Percentiles rank a stretch among this genome's conserved stretches.
Conservation (phyloP, 2,113 vertebrate species). For the Myiagra hebetior region DNA sequence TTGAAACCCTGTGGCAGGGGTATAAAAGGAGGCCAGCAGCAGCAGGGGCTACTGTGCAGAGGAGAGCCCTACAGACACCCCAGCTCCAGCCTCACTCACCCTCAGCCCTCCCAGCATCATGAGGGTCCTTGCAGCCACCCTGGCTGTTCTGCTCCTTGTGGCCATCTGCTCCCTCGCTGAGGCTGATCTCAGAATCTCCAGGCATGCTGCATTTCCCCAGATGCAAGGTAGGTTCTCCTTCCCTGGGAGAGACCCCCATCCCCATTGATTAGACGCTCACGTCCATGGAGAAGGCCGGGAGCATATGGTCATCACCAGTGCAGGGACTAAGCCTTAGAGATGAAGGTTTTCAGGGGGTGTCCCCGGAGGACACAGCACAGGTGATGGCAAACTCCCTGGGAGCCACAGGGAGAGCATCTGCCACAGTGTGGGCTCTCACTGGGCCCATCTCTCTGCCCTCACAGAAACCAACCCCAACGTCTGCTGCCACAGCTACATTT, state of each 20-base stretch:
- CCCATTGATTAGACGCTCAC: background rate
- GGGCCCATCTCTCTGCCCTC: background rate
- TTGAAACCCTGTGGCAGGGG: accelerated
- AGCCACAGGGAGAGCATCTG: background rate
- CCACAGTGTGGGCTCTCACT: accelerated
- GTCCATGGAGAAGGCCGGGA: background rate
- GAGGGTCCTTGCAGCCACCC: background rate
- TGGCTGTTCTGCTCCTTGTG: background rate
- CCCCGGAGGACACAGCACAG: background rate
- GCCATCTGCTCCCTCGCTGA: background rate
- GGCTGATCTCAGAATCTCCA: accelerated
- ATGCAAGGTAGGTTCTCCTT: accelerated
- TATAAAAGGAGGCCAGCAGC: background rate
- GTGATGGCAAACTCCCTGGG: background rate
- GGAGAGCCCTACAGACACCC: background rate
- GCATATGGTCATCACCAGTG: background rate
- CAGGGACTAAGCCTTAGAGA: background rate
- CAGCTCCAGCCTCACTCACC: background rate
- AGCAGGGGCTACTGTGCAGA: accelerated
- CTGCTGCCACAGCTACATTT: accelerated
- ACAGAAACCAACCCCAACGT: accelerated
- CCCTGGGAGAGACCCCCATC: accelerated
- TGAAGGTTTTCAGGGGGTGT: background rate
- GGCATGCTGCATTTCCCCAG: accelerated
- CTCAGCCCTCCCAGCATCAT: background rate